phyloP scores from a whole-genome alignment of 2,113 vertebrate genomes.

The Todiramphus saurophagus region DNA sequence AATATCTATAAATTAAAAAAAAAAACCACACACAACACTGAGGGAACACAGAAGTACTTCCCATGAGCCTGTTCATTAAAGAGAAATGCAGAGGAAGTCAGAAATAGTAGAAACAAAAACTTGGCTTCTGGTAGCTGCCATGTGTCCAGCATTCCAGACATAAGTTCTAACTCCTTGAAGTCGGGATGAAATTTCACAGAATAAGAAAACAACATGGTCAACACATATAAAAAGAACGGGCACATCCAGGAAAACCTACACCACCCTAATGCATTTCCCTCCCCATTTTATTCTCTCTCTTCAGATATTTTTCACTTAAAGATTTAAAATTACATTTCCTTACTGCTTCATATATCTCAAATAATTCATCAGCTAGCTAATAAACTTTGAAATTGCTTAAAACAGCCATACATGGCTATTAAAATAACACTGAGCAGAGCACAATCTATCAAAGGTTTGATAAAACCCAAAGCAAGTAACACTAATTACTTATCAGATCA shows the following conservation, averaged over 20 bases:
- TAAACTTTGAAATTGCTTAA: background rate
- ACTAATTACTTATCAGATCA: background rate
- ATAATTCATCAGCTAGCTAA: background rate
- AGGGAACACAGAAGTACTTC: background rate
- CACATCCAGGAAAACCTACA: background rate
- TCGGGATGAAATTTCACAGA: background rate
- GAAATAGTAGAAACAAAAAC: background rate
- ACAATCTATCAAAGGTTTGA: background rate
- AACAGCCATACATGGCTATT: background rate
- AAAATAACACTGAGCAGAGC: background rate
- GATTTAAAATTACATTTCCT: background rate
- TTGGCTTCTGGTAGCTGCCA: background rate
- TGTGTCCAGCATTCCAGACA: background rate
- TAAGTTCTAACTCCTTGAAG: background rate
- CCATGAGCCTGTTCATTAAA: background rate
- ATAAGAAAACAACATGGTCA: background rate
- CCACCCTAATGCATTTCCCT: background rate
- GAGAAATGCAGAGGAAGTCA: background rate
- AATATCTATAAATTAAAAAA: too few species aligned
- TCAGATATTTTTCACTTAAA: background rate
- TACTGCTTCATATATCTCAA: background rate
- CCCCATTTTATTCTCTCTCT: background rate
- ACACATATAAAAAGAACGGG: background rate
- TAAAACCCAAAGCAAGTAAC: background rate
- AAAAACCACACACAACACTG: background rate